Percentiles rank a stretch among this genome's conserved stretches.
Conservation (phyloP, 2,888 invertebrate species). For the Oligia fasciuncula region DNA sequence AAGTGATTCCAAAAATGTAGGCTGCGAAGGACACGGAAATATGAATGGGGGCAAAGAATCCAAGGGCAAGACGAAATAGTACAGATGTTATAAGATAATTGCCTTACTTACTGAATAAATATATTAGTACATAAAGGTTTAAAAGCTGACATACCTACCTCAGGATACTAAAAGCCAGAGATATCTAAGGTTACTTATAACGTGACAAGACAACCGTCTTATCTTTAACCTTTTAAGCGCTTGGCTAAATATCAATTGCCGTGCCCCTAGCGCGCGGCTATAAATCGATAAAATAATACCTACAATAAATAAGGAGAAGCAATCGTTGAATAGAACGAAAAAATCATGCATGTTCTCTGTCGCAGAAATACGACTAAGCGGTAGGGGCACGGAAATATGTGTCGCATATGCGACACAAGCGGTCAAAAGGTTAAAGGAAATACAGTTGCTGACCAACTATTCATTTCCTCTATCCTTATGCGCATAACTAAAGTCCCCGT, state of each 20-base stretch:
- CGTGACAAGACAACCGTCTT: neutral
- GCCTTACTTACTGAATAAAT: neutral
- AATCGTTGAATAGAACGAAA: too few relatives aligned
- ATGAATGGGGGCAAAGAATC: constrained; percentile 27
- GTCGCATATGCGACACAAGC: too few relatives aligned
- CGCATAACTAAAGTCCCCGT: too few relatives aligned
- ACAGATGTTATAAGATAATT: constrained; percentile 32
- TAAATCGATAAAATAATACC: too few relatives aligned
- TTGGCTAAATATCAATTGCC: too few relatives aligned
- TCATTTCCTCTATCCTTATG: neutral
- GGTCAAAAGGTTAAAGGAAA: neutral
- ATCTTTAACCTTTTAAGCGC: neutral
- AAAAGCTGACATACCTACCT: neutral
- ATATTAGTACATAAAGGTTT: neutral
- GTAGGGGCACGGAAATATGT: too few relatives aligned
- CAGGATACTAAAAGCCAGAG: neutral
- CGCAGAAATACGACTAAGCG: too few relatives aligned
- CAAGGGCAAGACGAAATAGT: constrained; percentile 26
- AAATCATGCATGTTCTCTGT: too few relatives aligned
- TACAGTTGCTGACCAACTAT: neutral
- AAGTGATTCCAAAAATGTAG: constrained; percentile 47
- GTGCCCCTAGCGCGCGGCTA: too few relatives aligned
- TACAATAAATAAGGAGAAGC: too few relatives aligned
- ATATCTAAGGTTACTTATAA: neutral
- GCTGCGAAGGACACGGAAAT: constrained; percentile 16